phyloP scores from a whole-genome alignment of 2,888 invertebrate genomes.

The Cryptocheilus praepositus region DNA sequence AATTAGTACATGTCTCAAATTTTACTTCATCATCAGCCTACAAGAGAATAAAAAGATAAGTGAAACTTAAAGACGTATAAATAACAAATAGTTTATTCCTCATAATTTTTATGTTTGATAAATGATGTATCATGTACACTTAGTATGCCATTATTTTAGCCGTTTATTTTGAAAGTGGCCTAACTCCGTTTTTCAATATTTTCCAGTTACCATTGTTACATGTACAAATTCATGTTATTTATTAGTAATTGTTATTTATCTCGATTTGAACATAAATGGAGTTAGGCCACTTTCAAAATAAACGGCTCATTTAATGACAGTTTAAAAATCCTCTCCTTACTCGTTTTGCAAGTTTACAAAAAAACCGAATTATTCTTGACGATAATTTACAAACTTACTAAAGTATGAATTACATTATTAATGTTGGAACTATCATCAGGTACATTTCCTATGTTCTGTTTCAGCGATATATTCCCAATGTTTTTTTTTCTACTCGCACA shows the following conservation, averaged over 20 bases:
- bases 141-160: background rate
- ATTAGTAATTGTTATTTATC: too few species aligned
- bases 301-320: too few species aligned
- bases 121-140: background rate
- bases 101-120: background rate
- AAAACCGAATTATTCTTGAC: background rate
- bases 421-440: slow-evolving; percentile 55
- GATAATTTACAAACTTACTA: slow-evolving; percentile 42
- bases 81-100: background rate
- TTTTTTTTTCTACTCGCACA: slow-evolving; percentile 65
- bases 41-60: slow-evolving; percentile 18
- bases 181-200: too few species aligned
- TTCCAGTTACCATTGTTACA: too few species aligned
- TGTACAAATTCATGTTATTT: too few species aligned
- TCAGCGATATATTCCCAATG: slow-evolving; percentile 56
- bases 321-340: background rate
- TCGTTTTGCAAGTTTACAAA: background rate
- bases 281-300: too few species aligned
- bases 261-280: too few species aligned
- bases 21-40: slow-evolving; percentile 60
- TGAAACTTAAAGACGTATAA: slow-evolving; percentile 5
- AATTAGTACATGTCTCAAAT: slow-evolving; percentile 73
- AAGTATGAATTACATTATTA: slow-evolving; percentile 52
- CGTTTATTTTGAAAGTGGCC: too few species aligned
- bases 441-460: slow-evolving; percentile 52